phyloP scores from a whole-genome alignment of 2,797 vertebrate species.

The Pipistrellus kuhlii region DNA sequence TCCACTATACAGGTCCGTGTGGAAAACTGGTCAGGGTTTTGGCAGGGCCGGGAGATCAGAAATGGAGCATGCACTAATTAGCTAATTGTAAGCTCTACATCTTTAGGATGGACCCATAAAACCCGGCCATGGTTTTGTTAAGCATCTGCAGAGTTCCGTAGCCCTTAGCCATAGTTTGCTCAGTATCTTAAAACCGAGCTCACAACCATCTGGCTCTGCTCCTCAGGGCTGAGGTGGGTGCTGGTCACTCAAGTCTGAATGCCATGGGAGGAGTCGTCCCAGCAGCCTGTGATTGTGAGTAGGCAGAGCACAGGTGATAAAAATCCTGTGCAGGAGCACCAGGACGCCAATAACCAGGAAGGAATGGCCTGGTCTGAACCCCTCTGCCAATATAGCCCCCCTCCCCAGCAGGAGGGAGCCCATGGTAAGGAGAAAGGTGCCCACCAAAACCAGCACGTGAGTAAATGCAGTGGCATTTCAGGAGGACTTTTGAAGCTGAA shows the following conservation, averaged over 20 bases:
- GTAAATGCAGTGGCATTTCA: background rate
- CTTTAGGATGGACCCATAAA: conserved; percentile 27
- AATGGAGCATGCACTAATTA: conserved; percentile 51
- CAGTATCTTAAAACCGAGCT: background rate
- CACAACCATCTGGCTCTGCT: background rate
- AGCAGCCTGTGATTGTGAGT: conserved; percentile 95
- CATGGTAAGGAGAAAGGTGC: background rate
- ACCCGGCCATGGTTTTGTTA: conserved; percentile 25
- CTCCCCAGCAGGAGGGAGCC: background rate
- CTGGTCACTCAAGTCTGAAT: conserved; percentile 98
- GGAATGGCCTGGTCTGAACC: conserved; percentile 94
- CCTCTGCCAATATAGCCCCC: conserved; percentile 62
- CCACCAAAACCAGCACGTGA: background rate
- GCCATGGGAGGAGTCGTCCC: conserved; percentile 96
- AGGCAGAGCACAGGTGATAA: conserved; percentile 96
- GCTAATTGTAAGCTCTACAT: conserved; percentile 51
- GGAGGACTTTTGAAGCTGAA: background rate
- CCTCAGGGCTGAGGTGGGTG: background rate
- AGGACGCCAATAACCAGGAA: conserved; percentile 96
- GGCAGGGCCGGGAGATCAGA: conserved; percentile 12
- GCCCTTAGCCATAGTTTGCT: conserved; percentile 4
- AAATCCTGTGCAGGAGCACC: conserved; percentile 96
- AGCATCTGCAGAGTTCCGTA: conserved; percentile 35
- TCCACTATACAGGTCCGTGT: background rate
- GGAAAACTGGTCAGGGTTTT: conserved; percentile 41